Conservation (phyloP, 2,888 invertebrate species). For the Tupiocoris notatus region DNA sequence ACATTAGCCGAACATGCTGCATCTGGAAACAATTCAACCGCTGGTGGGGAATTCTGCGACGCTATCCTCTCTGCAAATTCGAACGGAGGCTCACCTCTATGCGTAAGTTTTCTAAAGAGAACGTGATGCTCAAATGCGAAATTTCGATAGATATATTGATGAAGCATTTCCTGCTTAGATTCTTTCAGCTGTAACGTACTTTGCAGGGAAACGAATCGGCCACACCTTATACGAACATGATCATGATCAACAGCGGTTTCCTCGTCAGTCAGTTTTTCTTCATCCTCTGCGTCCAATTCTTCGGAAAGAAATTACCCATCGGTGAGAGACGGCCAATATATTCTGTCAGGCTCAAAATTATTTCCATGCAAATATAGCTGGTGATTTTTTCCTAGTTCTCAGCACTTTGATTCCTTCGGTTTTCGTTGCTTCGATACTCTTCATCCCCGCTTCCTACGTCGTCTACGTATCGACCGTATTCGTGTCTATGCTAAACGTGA, state of each 20-base stretch:
- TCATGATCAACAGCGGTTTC: conserved; percentile 48
- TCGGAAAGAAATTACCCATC: conserved; percentile 49
- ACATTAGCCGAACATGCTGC: conserved; percentile 53
- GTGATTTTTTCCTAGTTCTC: neutral
- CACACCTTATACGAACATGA: conserved; percentile 50
- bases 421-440: conserved; percentile 20
- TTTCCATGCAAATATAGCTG: neutral
- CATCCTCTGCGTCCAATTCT: conserved; percentile 47
- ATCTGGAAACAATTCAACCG: neutral
- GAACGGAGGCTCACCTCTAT: neutral
- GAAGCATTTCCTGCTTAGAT: neutral
- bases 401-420: conserved; percentile 7
- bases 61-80: conserved; percentile 1
- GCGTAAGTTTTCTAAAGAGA: neutral
- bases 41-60: conserved; percentile 25
- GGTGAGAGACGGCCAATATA: no score
- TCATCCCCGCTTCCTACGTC: conserved; percentile 42
- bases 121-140: no score
- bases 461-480: conserved; percentile 43
- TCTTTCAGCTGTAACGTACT: neutral
- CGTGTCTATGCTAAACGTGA: conserved; percentile 44
- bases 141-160: no score
- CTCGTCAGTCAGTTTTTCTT: conserved; percentile 48
- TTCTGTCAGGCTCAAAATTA: no score
- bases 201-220: conserved; percentile 48